Base-by-base conservation (phyloP, 2,888 invertebrate genomes). In the Lasioglossum leucozonium region DNA sequence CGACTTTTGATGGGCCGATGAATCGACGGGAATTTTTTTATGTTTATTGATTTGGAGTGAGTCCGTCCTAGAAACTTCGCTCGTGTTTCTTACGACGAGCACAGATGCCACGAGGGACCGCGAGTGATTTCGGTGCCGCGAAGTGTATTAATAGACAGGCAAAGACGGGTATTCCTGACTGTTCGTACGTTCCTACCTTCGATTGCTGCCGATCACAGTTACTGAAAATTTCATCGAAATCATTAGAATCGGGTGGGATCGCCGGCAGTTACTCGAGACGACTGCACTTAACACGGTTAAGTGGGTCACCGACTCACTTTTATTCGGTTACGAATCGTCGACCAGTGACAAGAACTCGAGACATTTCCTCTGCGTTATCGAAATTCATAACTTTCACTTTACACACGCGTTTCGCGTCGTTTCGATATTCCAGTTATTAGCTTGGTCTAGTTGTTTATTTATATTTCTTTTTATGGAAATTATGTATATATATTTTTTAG, bases 71-170 rank as follows among this genome's bases (percentile, higher is more conserved):
- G 77, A 81, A 77, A 77, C 74, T 69, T 78, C 72, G 67, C 47
- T 65, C 30, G 58, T 44, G 58, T 76, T 80, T 76, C 81, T 72
- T 72, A 65, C 62, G 84, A 71, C 30, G 26, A 42, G 67, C 47
- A 79, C 44, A 37, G 65, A 73, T 79, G 79, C 75, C 71, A 72
- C 69, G 76, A 79, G 82, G 71, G 74, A 77, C 72, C 72, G 44
- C 76, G 72, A 62, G 44, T 42, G 72, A 79, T 79, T 85, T 85
- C 72, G 79, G 85, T 81, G 77, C 62, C 75, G 77, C 58, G 62
- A 26, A 69, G 44, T n/a, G n/a, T 87, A 87, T 87, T 86, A 86
- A 87, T 87, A 87, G 86, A 58, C 69, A n/a, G 44, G 65, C 75
- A 71, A 87, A 84, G 77, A 75, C 72, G 77, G 77, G 77, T 86